phyloP scores from a whole-genome alignment of 2,888 invertebrate species.

The Eumerus sabulonum region DNA sequence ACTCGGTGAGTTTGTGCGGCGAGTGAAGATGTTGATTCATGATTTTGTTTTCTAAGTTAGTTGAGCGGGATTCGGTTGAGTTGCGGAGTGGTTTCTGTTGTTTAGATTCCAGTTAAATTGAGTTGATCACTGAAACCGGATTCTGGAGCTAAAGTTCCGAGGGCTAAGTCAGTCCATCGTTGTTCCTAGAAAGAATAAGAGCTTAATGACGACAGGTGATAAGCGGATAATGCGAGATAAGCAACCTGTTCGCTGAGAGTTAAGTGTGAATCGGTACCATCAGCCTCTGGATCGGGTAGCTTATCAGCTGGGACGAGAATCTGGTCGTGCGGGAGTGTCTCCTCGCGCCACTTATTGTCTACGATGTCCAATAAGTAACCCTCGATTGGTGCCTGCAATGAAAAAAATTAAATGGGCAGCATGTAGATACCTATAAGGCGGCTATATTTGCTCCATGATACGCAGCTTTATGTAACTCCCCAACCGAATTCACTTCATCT shows the following conservation, averaged over 20 bases:
- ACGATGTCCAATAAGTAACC: conserved; percentile 78
- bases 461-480: neutral
- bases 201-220: neutral
- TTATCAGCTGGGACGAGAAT: conserved; percentile 91
- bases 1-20: conserved; percentile 86
- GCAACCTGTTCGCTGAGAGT: conserved; percentile 93
- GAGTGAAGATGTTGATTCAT: conserved; percentile 83
- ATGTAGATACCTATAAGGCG: no score
- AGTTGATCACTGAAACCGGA: conserved; percentile 77
- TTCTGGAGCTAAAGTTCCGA: conserved; percentile 79
- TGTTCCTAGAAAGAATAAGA: conserved; percentile 80
- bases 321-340: conserved; percentile 90
- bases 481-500: neutral
- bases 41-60: conserved; percentile 20
- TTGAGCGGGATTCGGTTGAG: no score
- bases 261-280: conserved; percentile 93
- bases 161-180: conserved; percentile 83
- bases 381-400: conserved; percentile 76
- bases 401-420: no score
- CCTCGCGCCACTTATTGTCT: conserved; percentile 93
- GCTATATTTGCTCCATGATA: neutral
- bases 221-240: conserved; percentile 27
- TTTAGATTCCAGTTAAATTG: conserved; percentile 76
- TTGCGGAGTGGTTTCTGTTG: no score
- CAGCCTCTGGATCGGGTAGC: conserved; percentile 95